Evolutionary conservation across 1,140 invertebrate genomes (phyloP).

Genomic region (Chrysopa pallens): DNA sequence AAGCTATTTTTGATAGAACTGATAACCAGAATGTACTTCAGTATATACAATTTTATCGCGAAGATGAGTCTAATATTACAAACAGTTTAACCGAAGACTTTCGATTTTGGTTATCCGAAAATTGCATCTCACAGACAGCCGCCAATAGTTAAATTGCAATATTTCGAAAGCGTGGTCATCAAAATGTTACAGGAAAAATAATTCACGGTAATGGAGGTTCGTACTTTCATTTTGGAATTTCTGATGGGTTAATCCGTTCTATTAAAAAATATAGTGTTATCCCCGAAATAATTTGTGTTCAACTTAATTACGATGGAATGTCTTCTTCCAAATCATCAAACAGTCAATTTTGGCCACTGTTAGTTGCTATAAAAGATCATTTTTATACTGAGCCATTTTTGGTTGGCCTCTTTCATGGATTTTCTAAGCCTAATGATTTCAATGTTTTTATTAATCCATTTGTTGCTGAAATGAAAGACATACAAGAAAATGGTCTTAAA

Average conservation of each 20-base stretch:
- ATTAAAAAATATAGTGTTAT: background rate
- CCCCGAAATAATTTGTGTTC: background rate
- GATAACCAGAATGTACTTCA: too few relatives aligned
- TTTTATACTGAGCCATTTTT: slow-evolving; percentile 3
- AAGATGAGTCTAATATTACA: too few relatives aligned
- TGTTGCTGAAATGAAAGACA: slow-evolving; percentile 1
- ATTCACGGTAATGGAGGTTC: background rate
- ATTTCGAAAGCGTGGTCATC: too few relatives aligned
- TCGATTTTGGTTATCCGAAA: too few relatives aligned
- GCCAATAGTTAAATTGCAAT: too few relatives aligned
- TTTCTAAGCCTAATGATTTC: slow-evolving; percentile 1
- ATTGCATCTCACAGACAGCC: too few relatives aligned
- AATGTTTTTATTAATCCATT: slow-evolving; percentile 1
- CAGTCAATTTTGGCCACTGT: slow-evolving; percentile 1
- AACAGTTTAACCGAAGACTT: too few relatives aligned
- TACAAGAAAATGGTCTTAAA: background rate
- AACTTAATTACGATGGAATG: slow-evolving; percentile 1
- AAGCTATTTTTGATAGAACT: too few relatives aligned
- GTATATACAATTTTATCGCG: too few relatives aligned
- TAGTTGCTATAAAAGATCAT: background rate
- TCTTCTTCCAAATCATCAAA: background rate
- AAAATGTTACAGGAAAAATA: too few relatives aligned
- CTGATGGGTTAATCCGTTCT: background rate
- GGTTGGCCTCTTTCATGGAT: background rate
- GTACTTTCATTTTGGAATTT: background rate